Base-by-base conservation (phyloP, 2,888 invertebrate genomes). In the Athalia rosae region DNA sequence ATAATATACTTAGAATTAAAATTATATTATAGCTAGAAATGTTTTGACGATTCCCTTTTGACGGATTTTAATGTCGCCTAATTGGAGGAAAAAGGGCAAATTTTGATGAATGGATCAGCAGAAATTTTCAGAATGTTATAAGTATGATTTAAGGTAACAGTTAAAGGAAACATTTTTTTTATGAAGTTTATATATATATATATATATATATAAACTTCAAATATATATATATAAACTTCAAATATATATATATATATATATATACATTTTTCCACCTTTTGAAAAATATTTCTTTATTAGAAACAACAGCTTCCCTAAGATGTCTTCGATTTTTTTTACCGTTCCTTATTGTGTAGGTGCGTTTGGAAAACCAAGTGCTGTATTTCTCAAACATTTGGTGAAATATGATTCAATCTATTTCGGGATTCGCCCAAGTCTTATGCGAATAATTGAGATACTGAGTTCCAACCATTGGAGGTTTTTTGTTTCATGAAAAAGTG, bases 331-430 rank as follows among this genome's bases (percentile, higher is more conserved):
- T 71, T 61, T 74, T n/a, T 80, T 81, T 82, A 84, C 82, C 83
- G 83, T 85, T 86, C 85, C 83, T 86, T 87, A 86, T 85, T 84
- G 84, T 83, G 84, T 84, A 83, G 84, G 83, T 83, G 83, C 83
- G 83, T 85, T 87, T 84, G 85, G 82, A 82, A 81, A 84, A 82
- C 82, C 61, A 28, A 62, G 61, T 61, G 41, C n/a, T 74, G 45
- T 48, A 48, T 74, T 61, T 28, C 48, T 8, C 59, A 50, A 59
- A 47, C 13, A 43, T 74, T 74, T 74, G 61, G 61, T 50, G 50
- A 71, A 58, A 45, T 48, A 47, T 74, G 47, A 41, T 59, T 74
- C n/a, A 7, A 9, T 74, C 61, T 50, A 74, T 74, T 62, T 48
- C 41, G 61, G n/a, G 56, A 69, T 56, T 69, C 69, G 74, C 11